These are phyloP conservation scores for Diachrysia chrysitis DNA, from an alignment of 2,888 invertebrate species.

Conservation along the genomic window DNA sequence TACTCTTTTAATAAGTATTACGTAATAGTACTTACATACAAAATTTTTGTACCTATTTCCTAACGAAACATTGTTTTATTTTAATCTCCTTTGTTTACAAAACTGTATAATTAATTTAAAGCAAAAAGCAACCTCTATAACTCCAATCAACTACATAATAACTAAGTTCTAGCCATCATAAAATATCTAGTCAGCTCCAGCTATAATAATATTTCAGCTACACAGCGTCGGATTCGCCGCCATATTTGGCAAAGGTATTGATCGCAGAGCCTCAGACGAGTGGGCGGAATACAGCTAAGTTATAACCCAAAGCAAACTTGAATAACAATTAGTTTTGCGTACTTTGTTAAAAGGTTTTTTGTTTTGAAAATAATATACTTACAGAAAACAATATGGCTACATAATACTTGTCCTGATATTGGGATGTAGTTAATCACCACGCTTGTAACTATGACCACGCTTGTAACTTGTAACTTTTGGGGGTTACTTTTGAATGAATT, in stretches of 20 bases:
- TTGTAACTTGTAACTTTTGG: no score
- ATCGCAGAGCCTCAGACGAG: conserved; percentile 15
- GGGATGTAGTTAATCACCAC: no score
- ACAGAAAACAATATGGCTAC: neutral
- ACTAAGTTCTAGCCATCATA: neutral
- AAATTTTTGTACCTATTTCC: no score
- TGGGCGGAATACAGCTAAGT: conserved; percentile 18
- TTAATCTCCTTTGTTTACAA: no score
- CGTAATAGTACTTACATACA: no score
- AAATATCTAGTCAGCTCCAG: conserved; percentile 17
- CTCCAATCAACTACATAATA: neutral
- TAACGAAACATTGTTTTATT: no score
- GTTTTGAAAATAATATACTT: neutral
- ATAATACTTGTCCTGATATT: no score
- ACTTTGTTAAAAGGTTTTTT: conserved; percentile 5
- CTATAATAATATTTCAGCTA: neutral
- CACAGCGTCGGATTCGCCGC: conserved; percentile 4
- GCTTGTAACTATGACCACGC: no score
- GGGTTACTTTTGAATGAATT: no score
- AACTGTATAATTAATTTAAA: no score
- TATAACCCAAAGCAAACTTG: conserved; percentile 13
- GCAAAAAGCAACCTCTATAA: neutral
- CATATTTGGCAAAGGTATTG: conserved; percentile 32
- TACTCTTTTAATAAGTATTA: no score
- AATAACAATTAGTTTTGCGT: conserved; percentile 28